phyloP scores from a whole-genome alignment of 1,140 invertebrate species.

The Lepidurus couesii region DNA sequence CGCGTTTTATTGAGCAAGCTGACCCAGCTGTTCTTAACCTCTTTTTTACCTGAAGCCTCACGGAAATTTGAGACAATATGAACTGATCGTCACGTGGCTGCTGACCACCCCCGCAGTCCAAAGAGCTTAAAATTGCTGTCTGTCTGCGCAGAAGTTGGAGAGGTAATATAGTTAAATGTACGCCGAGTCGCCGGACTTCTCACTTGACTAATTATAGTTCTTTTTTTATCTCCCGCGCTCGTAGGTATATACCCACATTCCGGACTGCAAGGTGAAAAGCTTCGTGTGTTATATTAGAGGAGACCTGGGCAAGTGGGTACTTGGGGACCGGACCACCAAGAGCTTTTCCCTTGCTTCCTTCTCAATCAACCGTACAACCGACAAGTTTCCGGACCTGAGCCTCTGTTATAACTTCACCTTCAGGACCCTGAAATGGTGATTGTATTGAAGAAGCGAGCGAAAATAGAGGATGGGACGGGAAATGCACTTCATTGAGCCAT shows the following conservation, averaged over 20 bases:
- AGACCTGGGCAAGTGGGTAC: neutral
- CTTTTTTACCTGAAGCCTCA: no score
- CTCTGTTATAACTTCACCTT: neutral
- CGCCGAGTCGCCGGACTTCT: neutral
- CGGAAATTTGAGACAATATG: no score
- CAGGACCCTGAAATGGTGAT: neutral
- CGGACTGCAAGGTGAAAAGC: neutral
- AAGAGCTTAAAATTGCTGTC: neutral
- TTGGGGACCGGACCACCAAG: neutral
- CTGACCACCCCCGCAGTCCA: neutral
- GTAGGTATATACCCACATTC: neutral
- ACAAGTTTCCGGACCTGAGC: neutral
- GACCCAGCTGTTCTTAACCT: no score
- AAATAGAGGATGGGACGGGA: neutral
- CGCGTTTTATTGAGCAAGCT: no score
- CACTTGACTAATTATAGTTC: neutral
- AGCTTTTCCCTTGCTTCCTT: neutral
- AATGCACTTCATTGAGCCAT: conserved; percentile 1
- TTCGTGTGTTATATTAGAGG: neutral
- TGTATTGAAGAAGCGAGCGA: neutral
- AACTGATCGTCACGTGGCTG: neutral
- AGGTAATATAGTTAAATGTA: neutral
- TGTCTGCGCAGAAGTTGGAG: neutral
- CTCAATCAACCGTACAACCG: neutral
- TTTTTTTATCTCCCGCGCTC: neutral